phyloP scores from a whole-genome alignment of 2,888 invertebrate genomes.

The Melanchra persicariae region DNA sequence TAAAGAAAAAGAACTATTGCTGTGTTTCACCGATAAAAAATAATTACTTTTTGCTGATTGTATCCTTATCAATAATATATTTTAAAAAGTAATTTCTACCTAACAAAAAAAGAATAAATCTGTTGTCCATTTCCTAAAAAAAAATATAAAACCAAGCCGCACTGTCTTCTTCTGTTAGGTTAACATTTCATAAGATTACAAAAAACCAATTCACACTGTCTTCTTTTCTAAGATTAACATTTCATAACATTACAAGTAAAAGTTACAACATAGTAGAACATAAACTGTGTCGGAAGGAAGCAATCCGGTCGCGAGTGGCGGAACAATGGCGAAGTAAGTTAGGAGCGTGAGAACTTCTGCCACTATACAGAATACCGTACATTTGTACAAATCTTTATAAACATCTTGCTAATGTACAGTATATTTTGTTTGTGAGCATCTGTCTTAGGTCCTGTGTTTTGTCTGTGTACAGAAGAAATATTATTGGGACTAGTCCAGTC shows the following conservation, averaged over 20 bases:
- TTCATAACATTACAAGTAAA: conserved; percentile 14
- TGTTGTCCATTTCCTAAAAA: background rate
- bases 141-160: too few relatives aligned
- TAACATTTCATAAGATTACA: conserved; percentile 4
- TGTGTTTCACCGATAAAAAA: too few relatives aligned
- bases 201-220: too few relatives aligned
- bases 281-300: conserved; percentile 26
- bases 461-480: background rate
- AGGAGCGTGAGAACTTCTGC: conserved; percentile 21
- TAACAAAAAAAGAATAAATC: background rate
- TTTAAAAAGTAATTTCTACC: too few relatives aligned
- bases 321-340: conserved; percentile 27
- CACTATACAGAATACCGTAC: background rate
- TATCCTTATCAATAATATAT: too few relatives aligned
- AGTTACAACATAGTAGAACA: conserved; percentile 19
- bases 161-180: background rate
- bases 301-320: conserved; percentile 16
- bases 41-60: too few relatives aligned
- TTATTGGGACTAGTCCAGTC: background rate
- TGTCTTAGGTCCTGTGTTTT: background rate
- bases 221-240: background rate
- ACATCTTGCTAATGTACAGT: background rate
- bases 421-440: background rate
- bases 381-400: background rate
- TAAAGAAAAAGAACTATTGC: too few relatives aligned